Conservation (phyloP, 1,140 invertebrate genomes). For the Babylonia areolata region DNA sequence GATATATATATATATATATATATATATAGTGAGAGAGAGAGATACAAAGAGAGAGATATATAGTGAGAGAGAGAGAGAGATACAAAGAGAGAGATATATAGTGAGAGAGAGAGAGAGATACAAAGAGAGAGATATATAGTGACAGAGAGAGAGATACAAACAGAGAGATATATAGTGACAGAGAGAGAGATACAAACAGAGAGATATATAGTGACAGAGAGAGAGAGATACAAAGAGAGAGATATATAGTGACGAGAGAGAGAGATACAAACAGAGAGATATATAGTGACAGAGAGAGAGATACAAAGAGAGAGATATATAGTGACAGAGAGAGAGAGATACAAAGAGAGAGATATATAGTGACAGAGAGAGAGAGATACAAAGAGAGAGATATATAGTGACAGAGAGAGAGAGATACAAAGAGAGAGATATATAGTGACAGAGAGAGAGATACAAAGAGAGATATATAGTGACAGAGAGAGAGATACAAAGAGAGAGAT, state of each 20-base stretch:
- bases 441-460: conserved; percentile 17
- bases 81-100: neutral
- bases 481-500: neutral
- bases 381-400: neutral
- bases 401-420: conserved; percentile 22
- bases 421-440: too few species aligned
- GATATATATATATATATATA: too few species aligned
- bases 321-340: conserved; percentile 20
- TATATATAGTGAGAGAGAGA: conserved; percentile 15
- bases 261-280: neutral
- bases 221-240: conserved; percentile 17
- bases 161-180: neutral
- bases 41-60: neutral
- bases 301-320: conserved; percentile 3
- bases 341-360: too few species aligned
- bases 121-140: conserved; percentile 4
- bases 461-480: conserved; percentile 4
- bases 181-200: conserved; percentile 14
- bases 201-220: conserved; percentile 9
- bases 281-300: conserved; percentile 5
- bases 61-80: neutral
- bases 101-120: conserved; percentile 20
- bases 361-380: conserved; percentile 2
- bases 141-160: conserved; percentile 1
- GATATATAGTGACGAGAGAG: neutral